Base-by-base conservation (phyloP, 2,888 invertebrate species). In the Eubasilissa splendida region DNA sequence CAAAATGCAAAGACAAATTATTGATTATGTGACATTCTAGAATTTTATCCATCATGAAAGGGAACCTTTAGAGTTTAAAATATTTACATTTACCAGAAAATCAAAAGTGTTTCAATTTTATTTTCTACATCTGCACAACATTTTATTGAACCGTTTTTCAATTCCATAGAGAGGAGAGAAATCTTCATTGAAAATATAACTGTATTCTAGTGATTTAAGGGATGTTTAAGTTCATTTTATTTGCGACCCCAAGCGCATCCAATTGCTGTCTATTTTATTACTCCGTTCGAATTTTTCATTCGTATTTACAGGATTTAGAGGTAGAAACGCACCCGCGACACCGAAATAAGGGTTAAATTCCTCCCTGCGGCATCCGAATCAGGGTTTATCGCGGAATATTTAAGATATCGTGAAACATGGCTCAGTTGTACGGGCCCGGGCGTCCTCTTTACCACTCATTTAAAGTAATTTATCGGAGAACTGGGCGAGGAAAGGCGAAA, bases 391-490 rank as follows among this genome's bases (percentile, higher is more conserved):
- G 58, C 10, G 14, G 68, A 14, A 68, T 68, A 68, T 68, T 68
- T 68, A 68, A 68, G 68, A 68, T 68, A 68, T 68, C 50, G 50
- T 50, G 52, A 52, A 66, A 68, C 68, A 68, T 68, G 68, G 42
- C 68, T 68, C 68, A 42, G 68, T 50, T 50, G 33, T n/a, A 50
- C 68, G 9, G 50, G 68, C 68, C 50, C 50, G 68, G 74, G 74
- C 71, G 58, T 75, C 79, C 79, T 76, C 75, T 80, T 80, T 63
- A 71, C 53, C 82, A 78, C 82, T 82, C 82, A 82, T 82, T 82
- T 82, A 82, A 80, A 82, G 82, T 82, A 80, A 82, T 82, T 82
- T 82, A 82, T 82, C 75, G 79, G 75, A 54, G 76, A 56, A 68
- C 80, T 68, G 73, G 73, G 80, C 65, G 77, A 54, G 63, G 74